These are phyloP conservation scores for Campoplex capitator DNA, from an alignment of 2,888 invertebrate species.

Conservation along the genomic window DNA sequence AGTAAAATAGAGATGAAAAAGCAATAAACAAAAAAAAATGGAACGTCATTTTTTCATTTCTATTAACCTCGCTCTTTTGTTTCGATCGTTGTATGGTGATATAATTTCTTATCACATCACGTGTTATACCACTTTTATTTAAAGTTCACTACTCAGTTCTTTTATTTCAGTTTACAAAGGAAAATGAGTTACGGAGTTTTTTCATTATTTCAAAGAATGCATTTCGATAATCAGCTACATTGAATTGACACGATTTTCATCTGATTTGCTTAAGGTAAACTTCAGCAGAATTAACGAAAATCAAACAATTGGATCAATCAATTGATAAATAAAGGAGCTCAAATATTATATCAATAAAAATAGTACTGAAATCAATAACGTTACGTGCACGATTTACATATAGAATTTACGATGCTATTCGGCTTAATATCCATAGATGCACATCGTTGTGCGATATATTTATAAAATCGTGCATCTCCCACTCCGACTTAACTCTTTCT, in stretches of 20 bases:
- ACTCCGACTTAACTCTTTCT: conserved; percentile 25
- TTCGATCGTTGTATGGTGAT: not conserved
- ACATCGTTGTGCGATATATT: conserved; percentile 73
- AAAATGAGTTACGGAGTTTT: not conserved
- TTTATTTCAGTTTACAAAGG: not conserved
- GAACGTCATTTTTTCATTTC: not conserved
- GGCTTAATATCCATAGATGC: conserved; percentile 10
- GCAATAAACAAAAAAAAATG: not conserved
- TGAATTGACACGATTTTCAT: too few species aligned
- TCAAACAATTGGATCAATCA: not conserved
- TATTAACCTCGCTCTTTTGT: not conserved
- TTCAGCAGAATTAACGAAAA: not conserved
- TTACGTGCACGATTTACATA: not conserved
- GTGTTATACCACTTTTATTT: not conserved
- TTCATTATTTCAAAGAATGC: too few species aligned
- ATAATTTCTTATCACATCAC: not conserved
- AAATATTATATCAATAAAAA: not conserved
- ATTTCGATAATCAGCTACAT: too few species aligned
- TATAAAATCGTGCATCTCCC: conserved; percentile 76
- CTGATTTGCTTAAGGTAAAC: not conserved
- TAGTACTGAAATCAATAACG: not conserved
- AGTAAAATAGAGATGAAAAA: not conserved
- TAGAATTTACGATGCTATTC: conserved; percentile 17
- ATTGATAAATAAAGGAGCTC: not conserved
- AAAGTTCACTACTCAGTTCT: not conserved